Evolutionary conservation across 2,888 invertebrate genomes (phyloP), one percentile per base, ranked within the genome.

Genomic region (Lottia gigantea): DNA sequence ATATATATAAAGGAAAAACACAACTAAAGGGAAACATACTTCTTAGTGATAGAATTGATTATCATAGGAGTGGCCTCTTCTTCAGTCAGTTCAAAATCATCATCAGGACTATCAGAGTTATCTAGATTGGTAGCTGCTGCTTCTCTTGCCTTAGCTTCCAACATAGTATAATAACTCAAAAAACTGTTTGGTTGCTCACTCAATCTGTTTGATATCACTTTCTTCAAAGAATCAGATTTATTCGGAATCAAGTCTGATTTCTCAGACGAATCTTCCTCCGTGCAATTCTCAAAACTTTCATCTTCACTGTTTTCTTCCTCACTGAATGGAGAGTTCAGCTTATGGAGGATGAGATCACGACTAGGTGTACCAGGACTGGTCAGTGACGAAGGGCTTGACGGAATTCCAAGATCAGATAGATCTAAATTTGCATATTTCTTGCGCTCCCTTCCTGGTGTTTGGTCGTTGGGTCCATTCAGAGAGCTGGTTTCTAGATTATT

Each of bases 321-420:
- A 7, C 78, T 80, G 4, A 79, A 76, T 3, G 76, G 71, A 23
- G 76, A 76, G 71, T 78, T 77, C 31, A 79, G 76, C 62, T 75
- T 72, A 26, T 72, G 72, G 26, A 77, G 71, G 31, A 77, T 65
- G 25, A 75, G 71, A 45, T 68, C 70, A 19, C 72, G 72, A 55
- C 75, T 75, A 0, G 78, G 75, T 19, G 76, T 74, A 55, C 74
- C 71, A 0, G 75, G 76, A 14, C 73, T 75, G 19, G 71, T 72
- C 26, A 71, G 61, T 26, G 62, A 55, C 11, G 66, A 63, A 15
- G 68, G 74, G 23, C 74, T 76, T 15, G 75, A 71, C 85, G 93
- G 92, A 66, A 93, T 93, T 31, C 93, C 93, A 92, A 93, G 93
- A 77, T 92, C 92, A 75, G 91, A 91, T 74, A 92, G 91, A 87